Base-by-base conservation (phyloP, 2,797 vertebrate genomes). In the Myotis planiceps region DNA sequence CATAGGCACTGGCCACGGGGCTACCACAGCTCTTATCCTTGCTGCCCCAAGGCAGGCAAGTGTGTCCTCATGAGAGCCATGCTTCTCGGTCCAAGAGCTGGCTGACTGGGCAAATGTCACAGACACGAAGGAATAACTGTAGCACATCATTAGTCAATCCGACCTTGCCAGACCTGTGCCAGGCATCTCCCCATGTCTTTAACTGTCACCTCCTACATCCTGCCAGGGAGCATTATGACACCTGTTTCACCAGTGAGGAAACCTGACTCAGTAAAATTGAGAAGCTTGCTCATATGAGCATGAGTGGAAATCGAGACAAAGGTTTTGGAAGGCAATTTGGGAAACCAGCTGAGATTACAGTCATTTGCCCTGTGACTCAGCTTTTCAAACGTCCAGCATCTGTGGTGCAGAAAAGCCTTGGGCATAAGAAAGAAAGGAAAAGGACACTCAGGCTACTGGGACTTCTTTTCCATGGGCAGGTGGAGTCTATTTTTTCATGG, bases 301-400 rank as follows among this genome's bases (percentile, higher is more conserved):
- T 0, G 1, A 14, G 6, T 7, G n/a, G 66, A 32, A 58, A 66
- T 27, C 1, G 5, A 47, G 29, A 21, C 23, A 72, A 60, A 58
- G 63, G 45, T 13, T 72, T 47, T 76, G 0, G 3, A 32, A 8
- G 32, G 55, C 0, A 5, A 51, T 3, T 51, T 76, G 53, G 34
- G 15, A 60, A 34, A 47, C 19, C 55, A 23, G 45, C 71, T 39
- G 37, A 51, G 18, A 34, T 37, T 34, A 45, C 32, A 78, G 27
- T n/a, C 15, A 2, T 9, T 1, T 0, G 2, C 19, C 19, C 34
- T 14, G 0, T 23, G 51, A 34, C 18, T 10, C 6, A 12, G 51
- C 0, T 13, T 45, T 15, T n/a, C 34, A 45, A 25, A 47, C 1
- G 0, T n/a, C 60, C 15, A 39, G 49, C n/a, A 9, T 19, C 29